These are phyloP conservation scores for Lepidothrix coronata DNA, from an alignment of 2,113 vertebrate species.

Conservation along the genomic window DNA sequence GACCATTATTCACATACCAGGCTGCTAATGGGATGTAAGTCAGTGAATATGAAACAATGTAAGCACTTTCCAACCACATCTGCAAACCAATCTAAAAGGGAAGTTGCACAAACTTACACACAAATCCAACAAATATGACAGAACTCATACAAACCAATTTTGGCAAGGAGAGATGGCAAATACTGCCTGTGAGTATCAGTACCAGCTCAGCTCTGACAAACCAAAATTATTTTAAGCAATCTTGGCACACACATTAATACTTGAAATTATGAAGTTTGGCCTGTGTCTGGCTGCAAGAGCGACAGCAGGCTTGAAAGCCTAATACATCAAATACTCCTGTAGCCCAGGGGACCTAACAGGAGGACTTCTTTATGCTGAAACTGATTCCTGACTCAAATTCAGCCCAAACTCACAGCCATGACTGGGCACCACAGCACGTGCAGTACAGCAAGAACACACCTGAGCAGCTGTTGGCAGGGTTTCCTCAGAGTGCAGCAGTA, in stretches of 20 bases:
- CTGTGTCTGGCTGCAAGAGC: not conserved
- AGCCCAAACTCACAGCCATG: not conserved
- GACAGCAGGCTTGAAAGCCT: not conserved
- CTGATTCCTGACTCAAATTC: not conserved
- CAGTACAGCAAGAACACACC: not conserved
- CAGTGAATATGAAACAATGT: not conserved
- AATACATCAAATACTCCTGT: not conserved
- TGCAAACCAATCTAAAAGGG: conserved; percentile 42
- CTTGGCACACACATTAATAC: not conserved
- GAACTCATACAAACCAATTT: not conserved
- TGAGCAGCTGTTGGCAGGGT: not conserved
- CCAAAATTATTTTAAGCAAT: not conserved
- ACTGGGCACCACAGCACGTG: not conserved
- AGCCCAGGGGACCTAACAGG: not conserved
- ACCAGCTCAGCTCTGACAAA: not conserved
- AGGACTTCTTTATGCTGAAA: not conserved
- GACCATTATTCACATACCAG: conserved; percentile 33
- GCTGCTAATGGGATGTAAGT: conserved; percentile 2
- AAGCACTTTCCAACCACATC: conserved; percentile 56
- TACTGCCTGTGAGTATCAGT: not conserved
- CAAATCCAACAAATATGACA: conserved; percentile 1
- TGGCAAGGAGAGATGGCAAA: not conserved
- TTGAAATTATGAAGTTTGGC: not conserved
- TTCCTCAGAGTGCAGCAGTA: not conserved
- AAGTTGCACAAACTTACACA: conserved; percentile 28